These are phyloP conservation scores for Enteromius thamalakanensis DNA, from an alignment of 2,797 vertebrate genomes.

Conservation along the genomic window DNA sequence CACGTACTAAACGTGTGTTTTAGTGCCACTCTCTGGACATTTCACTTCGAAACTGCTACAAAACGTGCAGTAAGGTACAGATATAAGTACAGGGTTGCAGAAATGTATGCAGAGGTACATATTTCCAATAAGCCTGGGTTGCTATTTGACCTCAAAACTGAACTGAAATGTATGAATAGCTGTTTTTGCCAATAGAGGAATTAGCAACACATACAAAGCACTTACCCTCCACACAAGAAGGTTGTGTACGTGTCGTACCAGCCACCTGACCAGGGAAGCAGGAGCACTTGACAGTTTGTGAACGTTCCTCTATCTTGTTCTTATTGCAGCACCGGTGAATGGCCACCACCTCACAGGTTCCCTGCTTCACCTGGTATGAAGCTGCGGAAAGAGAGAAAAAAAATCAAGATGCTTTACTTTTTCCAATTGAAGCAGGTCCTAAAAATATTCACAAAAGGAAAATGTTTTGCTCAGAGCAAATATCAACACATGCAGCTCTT, in stretches of 20 bases:
- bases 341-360: conserved; percentile 94
- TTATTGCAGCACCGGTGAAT: conserved; percentile 97
- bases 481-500: conserved; percentile 38
- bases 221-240: conserved; percentile 97
- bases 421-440: background rate
- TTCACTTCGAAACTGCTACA: too few relatives aligned
- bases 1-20: too few relatives aligned
- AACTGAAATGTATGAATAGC: background rate
- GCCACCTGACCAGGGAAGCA: conserved; percentile 97
- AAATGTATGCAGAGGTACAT: too few relatives aligned
- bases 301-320: conserved; percentile 95
- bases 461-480: conserved; percentile 19
- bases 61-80: too few relatives aligned
- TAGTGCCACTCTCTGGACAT: too few relatives aligned
- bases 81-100: too few relatives aligned
- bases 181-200: background rate
- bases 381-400: conserved; percentile 67
- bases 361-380: conserved; percentile 92
- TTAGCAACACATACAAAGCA: background rate
- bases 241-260: conserved; percentile 89
- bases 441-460: conserved; percentile 1
- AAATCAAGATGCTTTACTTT: background rate
- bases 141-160: background rate
- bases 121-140: too few relatives aligned
- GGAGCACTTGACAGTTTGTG: conserved; percentile 96